Evolutionary conservation across 2,797 vertebrate genomes (phyloP), one percentile per base, ranked within the genome.

Genomic region (Chanos chanos): DNA sequence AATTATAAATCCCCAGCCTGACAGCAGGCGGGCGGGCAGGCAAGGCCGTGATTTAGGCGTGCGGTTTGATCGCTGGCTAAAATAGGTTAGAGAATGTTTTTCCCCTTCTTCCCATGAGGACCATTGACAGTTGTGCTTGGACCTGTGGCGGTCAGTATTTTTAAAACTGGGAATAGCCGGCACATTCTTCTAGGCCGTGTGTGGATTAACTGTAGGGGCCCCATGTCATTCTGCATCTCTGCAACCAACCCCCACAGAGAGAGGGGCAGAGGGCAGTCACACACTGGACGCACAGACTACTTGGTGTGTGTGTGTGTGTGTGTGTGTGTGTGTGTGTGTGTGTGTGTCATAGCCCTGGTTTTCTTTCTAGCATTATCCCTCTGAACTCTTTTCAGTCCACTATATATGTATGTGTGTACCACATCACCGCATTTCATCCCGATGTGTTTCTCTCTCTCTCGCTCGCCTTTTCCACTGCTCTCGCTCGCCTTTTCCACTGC

Each of bases 91-190:
- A 79, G 77, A 68, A 82, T 84, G 76, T 67, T 76, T 79, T 75
- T 68, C 41, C 33, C 72, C 71, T 79, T 82, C 75, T 80, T 83
- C 75, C 80, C 78, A 30, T 70, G 84, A 84, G 84, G 78, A 86
- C 73, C 80, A 74, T 79, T 75, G 83, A 86, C 85, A 86, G 86
- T 89, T 86, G 83, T 82, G 82, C 69, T 51, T 66, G 72, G 81
- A 81, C 78, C 72, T 82, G 81, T 81, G 77, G 71, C 76, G 54
- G 78, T 77, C 75, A 72, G 83, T 87, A 83, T 87, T 87, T 89
- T 85, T 86, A 75, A 89, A 87, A 89, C 84, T 83, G 77, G 71
- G 77, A 86, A 86, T 83, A 84, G 83, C 79, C 71, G 31, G 62
- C 19, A 54, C 83, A 83, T 87, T 88, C 84, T 86, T 86, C 43